Evolutionary conservation across 2,797 vertebrate species (phyloP).

Genomic region (Phataginus tricuspis): DNA sequence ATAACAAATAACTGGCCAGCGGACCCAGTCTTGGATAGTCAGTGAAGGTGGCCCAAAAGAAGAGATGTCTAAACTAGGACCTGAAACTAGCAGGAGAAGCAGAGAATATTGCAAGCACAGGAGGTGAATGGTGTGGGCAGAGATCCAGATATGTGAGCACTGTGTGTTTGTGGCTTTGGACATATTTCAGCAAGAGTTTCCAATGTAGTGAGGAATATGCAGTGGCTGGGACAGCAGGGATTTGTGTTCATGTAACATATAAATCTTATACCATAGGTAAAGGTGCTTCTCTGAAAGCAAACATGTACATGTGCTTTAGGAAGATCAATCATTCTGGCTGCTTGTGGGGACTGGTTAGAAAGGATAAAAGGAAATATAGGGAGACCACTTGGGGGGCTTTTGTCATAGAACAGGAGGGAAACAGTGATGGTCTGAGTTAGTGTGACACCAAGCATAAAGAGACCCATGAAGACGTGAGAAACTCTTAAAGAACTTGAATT

Average conservation of each 20-base stretch:
- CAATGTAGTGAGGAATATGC: background rate
- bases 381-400: background rate
- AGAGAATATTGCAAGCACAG: background rate
- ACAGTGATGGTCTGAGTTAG: background rate
- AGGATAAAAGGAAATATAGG: background rate
- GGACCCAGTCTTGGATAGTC: background rate
- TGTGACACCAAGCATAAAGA: background rate
- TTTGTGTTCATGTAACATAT: background rate
- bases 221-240: background rate
- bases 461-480: background rate
- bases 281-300: background rate
- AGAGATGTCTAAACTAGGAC: background rate
- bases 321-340: background rate
- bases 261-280: background rate
- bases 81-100: background rate
- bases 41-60: background rate
- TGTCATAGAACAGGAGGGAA: background rate
- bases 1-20: background rate
- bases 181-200: background rate
- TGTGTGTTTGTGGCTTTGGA: background rate
- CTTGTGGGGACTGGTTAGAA: background rate
- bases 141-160: background rate
- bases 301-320: background rate
- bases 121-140: background rate
- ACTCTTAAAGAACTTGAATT: background rate